Evolutionary conservation across 1,140 invertebrate species (phyloP).

Genomic region (Proctacanthus coquilletti): DNA sequence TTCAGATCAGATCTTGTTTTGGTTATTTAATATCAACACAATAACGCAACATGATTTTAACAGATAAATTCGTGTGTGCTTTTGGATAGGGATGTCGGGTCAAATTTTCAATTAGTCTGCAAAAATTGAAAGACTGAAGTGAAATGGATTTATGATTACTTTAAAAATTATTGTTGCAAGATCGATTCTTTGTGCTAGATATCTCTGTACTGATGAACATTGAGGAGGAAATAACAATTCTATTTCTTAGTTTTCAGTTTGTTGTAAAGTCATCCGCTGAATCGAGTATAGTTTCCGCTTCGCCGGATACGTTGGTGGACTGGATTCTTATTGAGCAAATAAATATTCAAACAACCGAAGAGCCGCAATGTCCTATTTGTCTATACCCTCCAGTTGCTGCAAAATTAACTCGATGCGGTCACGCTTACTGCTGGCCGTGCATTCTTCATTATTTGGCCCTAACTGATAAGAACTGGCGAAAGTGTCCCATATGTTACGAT

Average conservation of each 20-base stretch:
- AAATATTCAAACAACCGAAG: conserved; percentile 50
- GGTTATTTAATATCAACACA: no score
- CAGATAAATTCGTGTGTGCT: no score
- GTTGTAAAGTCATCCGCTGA: conserved; percentile 62
- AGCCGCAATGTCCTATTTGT: conserved; percentile 80
- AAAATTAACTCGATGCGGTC: conserved; percentile 87
- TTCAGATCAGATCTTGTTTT: no score
- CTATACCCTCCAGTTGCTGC: conserved; percentile 65
- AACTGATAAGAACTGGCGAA: conserved; percentile 54
- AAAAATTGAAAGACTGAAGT: no score
- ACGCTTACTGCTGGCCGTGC: conserved; percentile 92
- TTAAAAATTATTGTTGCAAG: no score
- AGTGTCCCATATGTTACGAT: conserved; percentile 81
- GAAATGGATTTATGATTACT: no score
- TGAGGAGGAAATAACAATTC: no score
- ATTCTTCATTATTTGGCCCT: conserved; percentile 82
- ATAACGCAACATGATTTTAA: no score
- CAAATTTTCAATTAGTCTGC: no score
- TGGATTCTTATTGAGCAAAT: conserved; percentile 89
- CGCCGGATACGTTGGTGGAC: conserved; percentile 79
- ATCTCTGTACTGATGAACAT: no score
- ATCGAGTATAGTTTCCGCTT: conserved; percentile 48
- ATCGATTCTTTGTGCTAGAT: no score
- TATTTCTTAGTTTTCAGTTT: conserved; percentile 77
- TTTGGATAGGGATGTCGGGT: no score